Evolutionary conservation across 2,797 vertebrate species (phyloP).

Genomic region (Falco columbarius): DNA sequence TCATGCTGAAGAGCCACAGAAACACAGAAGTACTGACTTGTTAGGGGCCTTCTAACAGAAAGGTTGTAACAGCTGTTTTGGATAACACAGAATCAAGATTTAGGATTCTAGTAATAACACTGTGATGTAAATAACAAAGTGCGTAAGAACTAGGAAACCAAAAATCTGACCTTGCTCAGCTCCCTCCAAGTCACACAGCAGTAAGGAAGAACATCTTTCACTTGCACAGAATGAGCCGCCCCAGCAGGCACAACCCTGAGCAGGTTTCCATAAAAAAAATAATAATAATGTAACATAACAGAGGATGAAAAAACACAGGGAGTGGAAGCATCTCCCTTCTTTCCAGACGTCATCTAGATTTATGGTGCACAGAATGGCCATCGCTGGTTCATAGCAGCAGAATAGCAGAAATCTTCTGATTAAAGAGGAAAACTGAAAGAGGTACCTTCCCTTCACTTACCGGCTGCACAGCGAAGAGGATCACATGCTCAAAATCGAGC

Average conservation of each 20-base stretch:
- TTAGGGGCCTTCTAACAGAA: background rate
- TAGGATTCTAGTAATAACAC: background rate
- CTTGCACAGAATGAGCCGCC: fast-evolving
- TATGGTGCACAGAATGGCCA: background rate
- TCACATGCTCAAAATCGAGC: background rate
- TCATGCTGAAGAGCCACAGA: background rate
- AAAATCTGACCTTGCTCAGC: background rate
- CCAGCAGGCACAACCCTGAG: background rate
- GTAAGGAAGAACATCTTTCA: background rate
- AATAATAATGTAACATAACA: background rate
- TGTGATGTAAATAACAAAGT: background rate
- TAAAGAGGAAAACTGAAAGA: background rate
- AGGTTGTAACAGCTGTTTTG: background rate
- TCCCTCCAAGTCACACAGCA: background rate
- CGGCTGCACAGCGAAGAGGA: fast-evolving
- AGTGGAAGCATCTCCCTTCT: background rate
- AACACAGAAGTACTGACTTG: background rate
- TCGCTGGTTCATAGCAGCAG: background rate
- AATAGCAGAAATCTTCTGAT: background rate
- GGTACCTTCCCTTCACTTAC: background rate
- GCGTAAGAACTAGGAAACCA: background rate
- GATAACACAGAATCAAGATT: background rate
- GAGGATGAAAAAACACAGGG: fast-evolving
- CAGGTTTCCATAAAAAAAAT: background rate
- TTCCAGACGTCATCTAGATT: background rate